Conservation (phyloP, 2,888 invertebrate genomes). For the Tenthredo amoena region DNA sequence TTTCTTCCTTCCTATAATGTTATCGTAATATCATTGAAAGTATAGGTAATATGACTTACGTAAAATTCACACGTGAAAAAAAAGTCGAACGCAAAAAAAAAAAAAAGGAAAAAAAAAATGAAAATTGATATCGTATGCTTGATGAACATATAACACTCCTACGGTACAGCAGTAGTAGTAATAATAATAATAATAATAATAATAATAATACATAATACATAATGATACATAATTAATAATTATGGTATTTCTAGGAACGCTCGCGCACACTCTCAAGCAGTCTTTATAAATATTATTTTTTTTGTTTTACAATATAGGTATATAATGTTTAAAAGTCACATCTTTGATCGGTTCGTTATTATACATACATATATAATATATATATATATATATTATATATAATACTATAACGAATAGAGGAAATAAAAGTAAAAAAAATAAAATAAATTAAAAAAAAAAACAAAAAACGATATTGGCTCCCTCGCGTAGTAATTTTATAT, state of each 20-base stretch:
- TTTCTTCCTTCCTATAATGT: neutral
- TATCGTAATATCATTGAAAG: conserved; percentile 14
- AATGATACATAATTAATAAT: conserved; percentile 53
- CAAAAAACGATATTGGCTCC: neutral
- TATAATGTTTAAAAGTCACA: conserved; percentile 36
- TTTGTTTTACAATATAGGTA: conserved; percentile 27
- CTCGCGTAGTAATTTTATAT: neutral
- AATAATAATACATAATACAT: neutral
- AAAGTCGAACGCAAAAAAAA: neutral
- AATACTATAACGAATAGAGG: conserved; percentile 12
- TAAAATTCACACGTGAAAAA: conserved; percentile 4
- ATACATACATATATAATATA: neutral
- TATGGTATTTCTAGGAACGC: conserved; percentile 71
- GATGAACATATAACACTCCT: neutral
- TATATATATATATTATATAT: no score
- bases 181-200: neutral
- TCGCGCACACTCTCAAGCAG: conserved; percentile 74
- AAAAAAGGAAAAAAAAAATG: neutral
- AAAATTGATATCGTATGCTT: neutral
- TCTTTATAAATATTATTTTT: conserved; percentile 74
- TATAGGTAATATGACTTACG: neutral
- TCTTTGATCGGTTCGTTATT: conserved; percentile 42
- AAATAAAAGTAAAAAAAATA: no score
- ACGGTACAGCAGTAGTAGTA: neutral
- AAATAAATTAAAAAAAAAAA: neutral